Base-by-base conservation (phyloP, 2,797 vertebrate species). In the Sparus aurata region DNA sequence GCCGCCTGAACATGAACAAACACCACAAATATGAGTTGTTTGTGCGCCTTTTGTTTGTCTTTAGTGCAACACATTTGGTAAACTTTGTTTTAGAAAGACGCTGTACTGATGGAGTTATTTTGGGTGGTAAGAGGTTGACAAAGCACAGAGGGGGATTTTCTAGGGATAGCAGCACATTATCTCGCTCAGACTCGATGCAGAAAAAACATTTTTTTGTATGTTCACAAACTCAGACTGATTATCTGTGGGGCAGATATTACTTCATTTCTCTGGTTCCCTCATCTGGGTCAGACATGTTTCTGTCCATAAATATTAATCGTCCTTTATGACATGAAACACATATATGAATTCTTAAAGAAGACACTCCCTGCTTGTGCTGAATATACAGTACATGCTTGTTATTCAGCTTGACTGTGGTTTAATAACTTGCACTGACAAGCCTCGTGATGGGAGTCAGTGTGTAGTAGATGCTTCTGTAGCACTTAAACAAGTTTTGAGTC, bases 251-350 rank as follows among this genome's bases (percentile, higher is more conserved):
- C n/a, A 50, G 53, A 83, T 46, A 61, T 38, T 12, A n/a, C 54
- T 78, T 82, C 5, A 58, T 76, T 79, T 67, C 73, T 79, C 58
- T 8, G 23, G 50, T 63, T 65, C 7, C 17, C 79, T 74, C 80
- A 70, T 84, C 57, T 82, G 75, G 77, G 79, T 79, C 85, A 86
- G 41, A 72, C 12, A 63, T 46, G 5, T 59, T 69, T 47, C 15
- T 23, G 23, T 43, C 30, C 30, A 27, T 79, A 53, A 49, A 81
- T 73, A 64, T 53, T 41, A 58, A 77, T 66, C 18, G 64, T 60
- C 25, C 55, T 73, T 70, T 45, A 50, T 63, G 30, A 54, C 11
- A 70, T 60, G 10, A 77, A 80, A 76, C 22, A 27, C 46, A 50
- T 3, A 22, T 10, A 47, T 67, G 41, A 79, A 73, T 78, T 67